phyloP scores from a whole-genome alignment of 2,888 invertebrate species.

The Stegophylla sp. region DNA sequence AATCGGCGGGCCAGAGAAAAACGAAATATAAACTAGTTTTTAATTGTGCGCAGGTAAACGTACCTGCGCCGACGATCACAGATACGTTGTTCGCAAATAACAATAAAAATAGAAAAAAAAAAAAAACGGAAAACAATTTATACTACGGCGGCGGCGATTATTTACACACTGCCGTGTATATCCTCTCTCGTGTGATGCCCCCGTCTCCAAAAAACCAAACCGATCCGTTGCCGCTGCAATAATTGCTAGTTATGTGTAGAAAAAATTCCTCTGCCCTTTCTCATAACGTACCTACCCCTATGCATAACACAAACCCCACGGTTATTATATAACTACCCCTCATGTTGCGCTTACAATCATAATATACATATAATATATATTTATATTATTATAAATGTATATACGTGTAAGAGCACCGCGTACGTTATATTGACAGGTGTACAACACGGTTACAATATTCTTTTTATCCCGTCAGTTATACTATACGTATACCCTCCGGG shows the following conservation, averaged over 20 bases:
- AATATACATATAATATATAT: too few relatives aligned
- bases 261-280: slow-evolving; percentile 28
- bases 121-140: slow-evolving; percentile 1
- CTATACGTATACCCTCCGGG: slow-evolving; percentile 46
- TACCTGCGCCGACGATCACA: too few relatives aligned
- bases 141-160: background rate
- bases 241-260: slow-evolving; percentile 36
- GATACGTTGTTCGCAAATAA: background rate
- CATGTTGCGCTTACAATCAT: background rate
- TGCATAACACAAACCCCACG: background rate
- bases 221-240: background rate
- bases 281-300: background rate
- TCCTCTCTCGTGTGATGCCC: background rate
- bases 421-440: slow-evolving; percentile 40
- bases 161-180: background rate
- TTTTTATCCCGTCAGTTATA: slow-evolving; percentile 17
- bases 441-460: too few relatives aligned
- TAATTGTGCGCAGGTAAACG: background rate
- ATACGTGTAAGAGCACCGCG: background rate
- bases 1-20: too few relatives aligned
- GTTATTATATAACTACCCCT: slow-evolving; percentile 14
- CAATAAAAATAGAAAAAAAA: background rate
- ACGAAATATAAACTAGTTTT: too few relatives aligned
- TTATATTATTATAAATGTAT: background rate
- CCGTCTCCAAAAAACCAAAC: background rate